A percentile compares a stretch with the other conserved stretches of the same genome.
Conservation (phyloP, 2,113 vertebrate species). For the Spizaetus ornatus region DNA sequence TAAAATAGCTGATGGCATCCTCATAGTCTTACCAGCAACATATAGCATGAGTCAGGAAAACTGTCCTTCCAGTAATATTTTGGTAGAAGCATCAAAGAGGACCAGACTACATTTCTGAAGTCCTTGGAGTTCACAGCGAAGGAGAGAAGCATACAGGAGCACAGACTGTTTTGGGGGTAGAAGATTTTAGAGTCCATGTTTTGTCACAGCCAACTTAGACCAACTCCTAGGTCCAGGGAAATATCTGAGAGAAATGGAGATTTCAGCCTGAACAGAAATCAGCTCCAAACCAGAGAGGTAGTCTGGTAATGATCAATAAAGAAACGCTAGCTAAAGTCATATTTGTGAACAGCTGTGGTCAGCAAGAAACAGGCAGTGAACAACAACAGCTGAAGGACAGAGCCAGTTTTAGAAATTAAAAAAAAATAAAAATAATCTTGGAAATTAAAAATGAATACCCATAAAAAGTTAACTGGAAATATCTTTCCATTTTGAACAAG, state of each 20-base stretch:
- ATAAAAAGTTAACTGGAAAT: background rate
- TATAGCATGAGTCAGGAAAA: background rate
- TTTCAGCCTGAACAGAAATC: background rate
- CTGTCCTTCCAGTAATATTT: background rate
- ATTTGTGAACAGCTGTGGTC: background rate
- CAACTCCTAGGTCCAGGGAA: background rate
- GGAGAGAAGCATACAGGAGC: background rate
- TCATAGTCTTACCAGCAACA: background rate
- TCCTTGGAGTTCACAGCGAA: background rate
- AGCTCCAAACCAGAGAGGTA: background rate
- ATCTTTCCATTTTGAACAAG: conserved; percentile 5
- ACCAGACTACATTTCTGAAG: background rate
- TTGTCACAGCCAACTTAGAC: background rate
- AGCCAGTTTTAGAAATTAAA: background rate
- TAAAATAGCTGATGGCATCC: background rate
- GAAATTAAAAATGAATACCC: background rate
- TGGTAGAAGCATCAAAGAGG: background rate
- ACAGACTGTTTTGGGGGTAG: background rate
- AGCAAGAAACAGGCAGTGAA: background rate
- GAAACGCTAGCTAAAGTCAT: background rate
- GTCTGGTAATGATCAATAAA: background rate
- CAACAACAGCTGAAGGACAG: background rate
- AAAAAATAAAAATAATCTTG: background rate
- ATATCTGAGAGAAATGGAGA: background rate
- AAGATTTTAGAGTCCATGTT: background rate